Evolutionary conservation across 1,140 invertebrate genomes (phyloP).

Genomic region (Caerostris darwini): DNA sequence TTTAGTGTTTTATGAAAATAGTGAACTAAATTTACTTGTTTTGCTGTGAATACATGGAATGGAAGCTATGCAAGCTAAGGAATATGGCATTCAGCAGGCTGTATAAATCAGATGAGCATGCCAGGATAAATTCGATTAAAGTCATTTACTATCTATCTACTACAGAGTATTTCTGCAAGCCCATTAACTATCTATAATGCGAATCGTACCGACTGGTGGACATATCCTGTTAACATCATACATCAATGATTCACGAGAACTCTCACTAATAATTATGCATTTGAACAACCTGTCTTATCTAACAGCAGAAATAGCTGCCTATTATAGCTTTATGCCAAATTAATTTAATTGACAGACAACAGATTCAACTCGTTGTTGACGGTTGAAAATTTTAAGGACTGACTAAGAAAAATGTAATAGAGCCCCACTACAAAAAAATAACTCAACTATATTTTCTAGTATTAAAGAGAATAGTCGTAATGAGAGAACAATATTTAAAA

Average conservation of each 20-base stretch:
- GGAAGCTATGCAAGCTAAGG: background rate
- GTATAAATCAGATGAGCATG: conserved; percentile 11
- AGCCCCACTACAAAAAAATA: background rate
- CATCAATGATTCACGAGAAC: background rate
- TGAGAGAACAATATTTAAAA: no score
- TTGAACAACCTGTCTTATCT: background rate
- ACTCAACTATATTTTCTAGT: background rate
- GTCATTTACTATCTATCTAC: conserved; percentile 22
- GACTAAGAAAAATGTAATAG: background rate
- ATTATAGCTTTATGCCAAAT: background rate
- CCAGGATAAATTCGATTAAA: conserved; percentile 32
- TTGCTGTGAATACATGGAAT: background rate
- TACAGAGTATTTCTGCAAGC: conserved; percentile 15
- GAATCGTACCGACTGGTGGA: background rate
- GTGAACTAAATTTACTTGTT: no score
- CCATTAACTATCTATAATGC: conserved; percentile 50
- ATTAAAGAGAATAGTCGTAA: no score
- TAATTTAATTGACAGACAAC: background rate
- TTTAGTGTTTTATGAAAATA: no score
- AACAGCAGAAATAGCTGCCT: background rate
- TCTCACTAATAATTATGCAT: background rate
- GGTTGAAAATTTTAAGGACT: background rate
- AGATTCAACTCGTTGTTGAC: background rate
- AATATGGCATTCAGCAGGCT: conserved; percentile 24
- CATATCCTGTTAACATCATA: background rate